Base-by-base conservation (phyloP, 2,113 vertebrate species). In the Pao palembangensis region DNA sequence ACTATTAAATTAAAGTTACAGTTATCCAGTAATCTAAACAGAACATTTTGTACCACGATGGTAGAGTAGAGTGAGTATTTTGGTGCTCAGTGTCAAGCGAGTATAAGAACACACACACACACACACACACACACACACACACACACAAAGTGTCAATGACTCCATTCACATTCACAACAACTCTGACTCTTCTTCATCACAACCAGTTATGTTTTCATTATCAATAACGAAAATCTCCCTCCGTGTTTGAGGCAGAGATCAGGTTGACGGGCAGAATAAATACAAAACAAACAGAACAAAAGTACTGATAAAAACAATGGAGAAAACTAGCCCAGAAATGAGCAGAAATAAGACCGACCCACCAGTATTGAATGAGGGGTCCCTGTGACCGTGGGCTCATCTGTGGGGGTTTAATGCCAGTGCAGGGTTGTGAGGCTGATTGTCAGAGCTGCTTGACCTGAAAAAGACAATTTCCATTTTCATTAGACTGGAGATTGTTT, bases 401-500 rank as follows among this genome's bases (percentile, higher is more conserved):
- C 64, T 77, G 61, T 51, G 59, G 57, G 28, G 43, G 56, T 34
- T 80, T 54, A 80, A 70, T 70, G 53, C 57, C 8, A 16, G 46
- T 54, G 54, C 55, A 49, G 75, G 51, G 64, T 64, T 71, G 64
- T 66, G 75, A 72, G 52, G 70, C 65, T 81, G 83, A 88, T 48
- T 81, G 84, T 81, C 87, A 86, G 76, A 1, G 0, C 64, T 71
- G 75, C 84, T 79, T 44, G 46, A 72, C 65, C n/a, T 13, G 44
- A 64, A 78, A 71, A 49, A 67, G 52, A 62, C 51, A 7, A 81
- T 87, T 87, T 80, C 76, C 84, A 87, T 88, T 86, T 84, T 87
- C 82, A 88, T 86, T 85, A 74, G 69, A 41, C 65, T 42, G 7
- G n/a, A 69, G 78, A 84, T 76, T 72, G 73, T 82, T 64, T 82